Base-by-base conservation (phyloP, 92 coral and sea anemone species). In the Siderastrea siderea region DNA sequence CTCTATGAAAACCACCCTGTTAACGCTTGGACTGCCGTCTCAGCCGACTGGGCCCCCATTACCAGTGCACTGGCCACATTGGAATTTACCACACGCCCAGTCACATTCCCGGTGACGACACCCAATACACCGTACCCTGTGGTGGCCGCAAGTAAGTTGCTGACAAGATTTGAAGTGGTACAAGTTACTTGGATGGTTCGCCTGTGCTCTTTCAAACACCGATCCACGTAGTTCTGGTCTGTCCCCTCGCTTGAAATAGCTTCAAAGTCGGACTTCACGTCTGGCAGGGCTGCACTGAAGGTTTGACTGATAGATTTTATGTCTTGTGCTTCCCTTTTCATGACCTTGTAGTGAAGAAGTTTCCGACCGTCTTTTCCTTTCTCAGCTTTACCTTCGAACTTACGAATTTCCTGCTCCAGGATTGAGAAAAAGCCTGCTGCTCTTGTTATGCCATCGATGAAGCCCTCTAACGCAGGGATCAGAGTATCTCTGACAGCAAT, bases 161-260 rank as follows among this genome's bases (percentile, higher is more conserved):
- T 55, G 80, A 46, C 80, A 60, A 76, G 59, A 8, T 55, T 55
- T 45, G 64, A 38, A 3, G 67, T 54, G 3, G 65, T 79, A 6
- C 57, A 62, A 47, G 14, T 86, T 85, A 65, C 79, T 78, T 75
- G 46, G 13, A 83, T 92, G 47, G 17, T 67, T 61, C 47, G 38
- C 72, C 44, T 55, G 72, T 89, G 87, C 77, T 84, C 75, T 70
- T 83, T 76, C 90, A 90, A 69, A 91, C 94, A 93, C 38, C 77
- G 57, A 72, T 93, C 92, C 74, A 93, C 87, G 88, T 93, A 93
- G 87, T 90, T 83, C 61, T 87, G 88, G 74, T 90, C 93, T 68
- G 91, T 80, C 13, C 87, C 92, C 48, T 86, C 91, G 9, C 77
- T 77, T 6, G 95, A 93, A 58, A 93, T 93, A 64, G 51, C 86